A percentile compares a stretch with the other conserved stretches of the same genome.
Conservation (phyloP, 92 coral and sea anemone genomes). For the Palythoa caribaeorum region DNA sequence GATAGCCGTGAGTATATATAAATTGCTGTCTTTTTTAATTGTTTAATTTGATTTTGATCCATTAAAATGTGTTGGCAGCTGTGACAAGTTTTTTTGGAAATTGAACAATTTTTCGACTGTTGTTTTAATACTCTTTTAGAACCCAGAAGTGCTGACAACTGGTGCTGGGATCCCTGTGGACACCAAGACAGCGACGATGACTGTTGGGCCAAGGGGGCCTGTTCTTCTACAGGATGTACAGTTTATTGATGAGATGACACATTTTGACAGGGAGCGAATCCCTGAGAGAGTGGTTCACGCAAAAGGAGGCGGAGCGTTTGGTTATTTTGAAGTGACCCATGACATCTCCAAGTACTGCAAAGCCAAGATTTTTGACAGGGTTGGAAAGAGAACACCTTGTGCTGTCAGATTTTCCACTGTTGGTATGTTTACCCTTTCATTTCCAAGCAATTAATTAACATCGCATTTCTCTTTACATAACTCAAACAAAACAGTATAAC, state of each 20-base stretch:
- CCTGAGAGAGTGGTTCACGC: slow-evolving; percentile 99
- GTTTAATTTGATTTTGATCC: too few species aligned
- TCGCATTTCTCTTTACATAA: too few species aligned
- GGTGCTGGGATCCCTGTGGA: slow-evolving; percentile 90
- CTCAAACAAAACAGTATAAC: too few species aligned
- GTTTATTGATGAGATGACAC: slow-evolving; percentile 96
- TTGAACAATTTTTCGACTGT: not conserved
- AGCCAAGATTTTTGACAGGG: slow-evolving; percentile 85
- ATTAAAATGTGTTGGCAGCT: too few species aligned
- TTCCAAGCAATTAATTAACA: too few species aligned
- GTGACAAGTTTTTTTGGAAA: not conserved
- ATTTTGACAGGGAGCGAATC: slow-evolving; percentile 97
- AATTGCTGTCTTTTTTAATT: too few species aligned
- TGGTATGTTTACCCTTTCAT: slow-evolving; percentile 60
- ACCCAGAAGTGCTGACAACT: slow-evolving; percentile 75
- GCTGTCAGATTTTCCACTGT: slow-evolving; percentile 95
- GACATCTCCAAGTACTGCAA: slow-evolving; percentile 95
- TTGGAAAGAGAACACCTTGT: slow-evolving; percentile 96
- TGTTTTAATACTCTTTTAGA: slow-evolving; percentile 26
- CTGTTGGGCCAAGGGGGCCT: slow-evolving; percentile 98
- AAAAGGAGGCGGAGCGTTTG: slow-evolving; percentile 99
- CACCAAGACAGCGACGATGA: slow-evolving; percentile 92
- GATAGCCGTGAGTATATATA: too few species aligned
- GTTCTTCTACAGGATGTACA: slow-evolving; percentile 90
- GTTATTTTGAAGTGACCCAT: slow-evolving; percentile 96